These are phyloP conservation scores for Solea solea DNA, from an alignment of 2,113 vertebrate genomes.

Conservation along the genomic window DNA sequence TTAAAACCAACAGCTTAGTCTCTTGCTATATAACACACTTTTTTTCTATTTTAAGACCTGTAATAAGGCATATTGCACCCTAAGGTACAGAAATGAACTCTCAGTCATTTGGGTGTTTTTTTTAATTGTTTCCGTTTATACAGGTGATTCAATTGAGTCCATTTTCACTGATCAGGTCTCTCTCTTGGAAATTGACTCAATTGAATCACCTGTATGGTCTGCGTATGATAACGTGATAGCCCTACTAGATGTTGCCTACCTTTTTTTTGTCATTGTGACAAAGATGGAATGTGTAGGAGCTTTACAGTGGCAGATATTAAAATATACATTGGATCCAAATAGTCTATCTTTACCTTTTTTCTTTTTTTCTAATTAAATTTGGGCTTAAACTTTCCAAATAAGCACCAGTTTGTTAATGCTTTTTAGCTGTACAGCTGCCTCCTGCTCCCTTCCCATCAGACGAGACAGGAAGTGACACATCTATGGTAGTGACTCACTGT, in stretches of 20 bases:
- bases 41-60: conserved; percentile 24
- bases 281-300: too few species aligned
- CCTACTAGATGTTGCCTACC: too few species aligned
- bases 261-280: too few species aligned
- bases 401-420: not conserved
- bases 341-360: not conserved
- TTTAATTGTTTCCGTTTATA: too few species aligned
- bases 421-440: not conserved
- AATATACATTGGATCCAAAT: too few species aligned
- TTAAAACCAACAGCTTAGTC: conserved; percentile 9
- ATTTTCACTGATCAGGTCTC: too few species aligned
- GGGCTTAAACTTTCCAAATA: not conserved
- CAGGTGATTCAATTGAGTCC: too few species aligned
- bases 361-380: not conserved
- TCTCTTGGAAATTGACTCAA: too few species aligned
- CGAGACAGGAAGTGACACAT: conserved; percentile 41
- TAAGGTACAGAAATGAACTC: not conserved
- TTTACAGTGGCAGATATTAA: too few species aligned
- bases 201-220: too few species aligned
- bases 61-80: conserved; percentile 8
- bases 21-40: conserved; percentile 25
- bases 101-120: too few species aligned
- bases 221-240: too few species aligned
- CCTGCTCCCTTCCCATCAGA: conserved; percentile 37
- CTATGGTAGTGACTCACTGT: conserved; percentile 53